phyloP scores from a whole-genome alignment of 2,797 vertebrate genomes.

The Typhlichthys subterraneus region DNA sequence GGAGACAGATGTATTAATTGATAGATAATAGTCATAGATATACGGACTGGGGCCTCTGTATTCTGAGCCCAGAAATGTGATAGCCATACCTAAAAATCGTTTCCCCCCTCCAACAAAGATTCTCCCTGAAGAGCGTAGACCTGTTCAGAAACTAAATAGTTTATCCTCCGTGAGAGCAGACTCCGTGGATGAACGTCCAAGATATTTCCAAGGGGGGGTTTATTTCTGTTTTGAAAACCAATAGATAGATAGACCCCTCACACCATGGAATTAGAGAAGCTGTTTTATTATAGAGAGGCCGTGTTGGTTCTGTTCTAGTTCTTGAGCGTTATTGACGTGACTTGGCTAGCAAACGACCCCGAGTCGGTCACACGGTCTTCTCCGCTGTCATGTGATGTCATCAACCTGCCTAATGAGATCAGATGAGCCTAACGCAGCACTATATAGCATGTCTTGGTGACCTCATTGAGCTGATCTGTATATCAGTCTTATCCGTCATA shows the following conservation, averaged over 20 bases:
- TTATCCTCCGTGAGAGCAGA: conserved; percentile 49
- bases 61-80: conserved; percentile 65
- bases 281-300: conserved; percentile 36
- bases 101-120: conserved; percentile 43
- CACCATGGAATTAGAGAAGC: conserved; percentile 61
- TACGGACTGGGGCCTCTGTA: conserved; percentile 59
- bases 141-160: conserved; percentile 61
- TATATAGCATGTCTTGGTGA: conserved; percentile 60
- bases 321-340: conserved; percentile 59
- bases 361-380: conserved; percentile 50
- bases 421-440: conserved; percentile 58
- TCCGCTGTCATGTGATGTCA: conserved; percentile 60
- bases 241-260: conserved; percentile 40
- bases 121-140: conserved; percentile 36
- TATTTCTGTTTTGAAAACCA: conserved; percentile 31
- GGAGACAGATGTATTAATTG: conserved; percentile 84
- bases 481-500: conserved; percentile 64
- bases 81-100: conserved; percentile 50
- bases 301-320: conserved; percentile 23
- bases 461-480: conserved; percentile 60
- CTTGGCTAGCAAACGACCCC: conserved; percentile 53
- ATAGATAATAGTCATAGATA: conserved; percentile 80
- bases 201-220: conserved; percentile 45
- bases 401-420: conserved; percentile 70
- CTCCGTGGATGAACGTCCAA: conserved; percentile 49